Conservation (phyloP, 2,888 invertebrate species). For the Oligia strigilis region DNA sequence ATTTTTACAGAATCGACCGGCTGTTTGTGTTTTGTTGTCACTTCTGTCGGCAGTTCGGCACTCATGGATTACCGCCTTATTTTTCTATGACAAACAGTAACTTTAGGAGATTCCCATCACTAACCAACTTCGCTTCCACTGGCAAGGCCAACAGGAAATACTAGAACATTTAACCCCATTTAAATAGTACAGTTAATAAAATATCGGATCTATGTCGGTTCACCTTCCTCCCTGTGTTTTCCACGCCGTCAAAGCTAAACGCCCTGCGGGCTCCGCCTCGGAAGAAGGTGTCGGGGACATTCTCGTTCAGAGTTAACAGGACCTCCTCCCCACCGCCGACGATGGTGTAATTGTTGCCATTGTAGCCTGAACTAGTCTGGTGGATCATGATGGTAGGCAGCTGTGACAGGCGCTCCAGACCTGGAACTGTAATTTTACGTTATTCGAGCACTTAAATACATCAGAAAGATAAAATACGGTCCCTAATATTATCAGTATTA, state of each 20-base stretch:
- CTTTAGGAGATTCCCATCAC: background rate
- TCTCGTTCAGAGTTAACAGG: slow-evolving; percentile 34
- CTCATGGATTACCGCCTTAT: background rate
- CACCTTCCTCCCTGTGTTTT: slow-evolving; percentile 23
- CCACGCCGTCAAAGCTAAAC: slow-evolving; percentile 37
- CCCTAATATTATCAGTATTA: background rate
- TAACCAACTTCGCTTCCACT: background rate
- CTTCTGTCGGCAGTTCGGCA: no score
- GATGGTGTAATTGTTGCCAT: slow-evolving; percentile 40
- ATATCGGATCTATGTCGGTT: background rate
- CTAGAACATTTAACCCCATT: background rate
- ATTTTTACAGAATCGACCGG: no score
- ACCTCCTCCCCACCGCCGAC: slow-evolving; percentile 3
- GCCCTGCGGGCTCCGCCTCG: slow-evolving; percentile 11
- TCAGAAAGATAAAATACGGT: background rate
- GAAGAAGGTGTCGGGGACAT: slow-evolving; percentile 3
- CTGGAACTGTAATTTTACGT: slow-evolving; percentile 16
- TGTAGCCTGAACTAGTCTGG: slow-evolving; percentile 20
- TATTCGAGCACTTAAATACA: background rate
- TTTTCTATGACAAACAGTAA: background rate
- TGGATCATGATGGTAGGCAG: slow-evolving; percentile 8
- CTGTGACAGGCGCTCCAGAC: slow-evolving; percentile 18
- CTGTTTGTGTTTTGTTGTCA: no score
- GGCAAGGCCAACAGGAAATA: background rate
- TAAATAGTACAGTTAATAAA: background rate